These are phyloP conservation scores for Falcunculus frontatus DNA, from an alignment of 2,113 vertebrate genomes.

Conservation along the genomic window DNA sequence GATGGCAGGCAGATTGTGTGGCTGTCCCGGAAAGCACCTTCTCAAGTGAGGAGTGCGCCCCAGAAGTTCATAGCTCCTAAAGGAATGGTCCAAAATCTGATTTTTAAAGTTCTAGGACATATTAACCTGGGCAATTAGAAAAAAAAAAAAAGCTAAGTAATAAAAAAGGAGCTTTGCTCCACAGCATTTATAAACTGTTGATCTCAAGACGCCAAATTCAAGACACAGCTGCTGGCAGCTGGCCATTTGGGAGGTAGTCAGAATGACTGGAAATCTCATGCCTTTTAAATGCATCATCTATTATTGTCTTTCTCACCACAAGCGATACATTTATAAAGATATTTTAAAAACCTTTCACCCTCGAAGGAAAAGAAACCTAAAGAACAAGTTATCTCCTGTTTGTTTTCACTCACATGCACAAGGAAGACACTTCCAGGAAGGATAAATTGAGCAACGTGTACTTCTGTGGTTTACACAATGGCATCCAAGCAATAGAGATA, in stretches of 20 bases:
- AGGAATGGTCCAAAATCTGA: not conserved
- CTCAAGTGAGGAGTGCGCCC: not conserved
- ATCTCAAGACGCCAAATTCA: not conserved
- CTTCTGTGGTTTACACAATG: not conserved
- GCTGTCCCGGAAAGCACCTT: not conserved
- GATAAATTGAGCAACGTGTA: not conserved
- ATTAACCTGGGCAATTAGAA: not conserved
- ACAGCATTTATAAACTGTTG: not conserved
- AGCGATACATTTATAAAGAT: not conserved
- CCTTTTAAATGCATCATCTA: not conserved
- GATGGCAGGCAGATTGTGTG: fast-evolving
- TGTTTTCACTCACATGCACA: not conserved
- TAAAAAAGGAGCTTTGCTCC: not conserved
- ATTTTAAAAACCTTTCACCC: not conserved
- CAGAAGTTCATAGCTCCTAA: not conserved
- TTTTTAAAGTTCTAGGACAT: not conserved
- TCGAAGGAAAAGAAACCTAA: not conserved
- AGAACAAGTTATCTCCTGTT: not conserved
- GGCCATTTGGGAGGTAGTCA: not conserved
- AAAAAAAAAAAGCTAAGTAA: not conserved
- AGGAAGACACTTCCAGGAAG: not conserved
- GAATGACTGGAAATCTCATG: not conserved
- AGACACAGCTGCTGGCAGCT: not conserved
- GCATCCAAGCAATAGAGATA: not conserved
- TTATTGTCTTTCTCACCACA: not conserved